Conservation (phyloP, 2,113 vertebrate species). For the Clarias batrachus region DNA sequence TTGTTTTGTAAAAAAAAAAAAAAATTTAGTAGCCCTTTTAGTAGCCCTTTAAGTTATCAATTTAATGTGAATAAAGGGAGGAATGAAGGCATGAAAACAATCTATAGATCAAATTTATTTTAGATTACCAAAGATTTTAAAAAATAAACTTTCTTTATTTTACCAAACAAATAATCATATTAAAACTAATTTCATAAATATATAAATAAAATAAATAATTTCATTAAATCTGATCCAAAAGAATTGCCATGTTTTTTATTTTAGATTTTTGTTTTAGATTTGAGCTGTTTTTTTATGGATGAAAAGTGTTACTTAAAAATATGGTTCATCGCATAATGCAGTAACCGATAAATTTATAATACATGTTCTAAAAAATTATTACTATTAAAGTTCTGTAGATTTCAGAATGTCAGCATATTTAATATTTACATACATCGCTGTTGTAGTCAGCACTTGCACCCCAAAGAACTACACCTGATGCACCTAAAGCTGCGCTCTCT, state of each 20-base stretch:
- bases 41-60: not conserved
- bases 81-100: not conserved
- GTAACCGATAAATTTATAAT: not conserved
- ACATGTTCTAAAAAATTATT: not conserved
- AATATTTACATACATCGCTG: constrained; percentile 69
- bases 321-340: too few relatives aligned
- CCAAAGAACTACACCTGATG: constrained; percentile 86
- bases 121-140: too few relatives aligned
- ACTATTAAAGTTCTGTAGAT: not conserved
- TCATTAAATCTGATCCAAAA: not conserved
- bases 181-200: too few relatives aligned
- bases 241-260: not conserved
- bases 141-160: too few relatives aligned
- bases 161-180: too few relatives aligned
- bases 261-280: not conserved
- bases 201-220: not conserved
- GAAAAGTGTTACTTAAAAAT: not conserved
- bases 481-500: constrained; percentile 86
- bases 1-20: too few relatives aligned
- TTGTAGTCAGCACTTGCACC: constrained; percentile 77
- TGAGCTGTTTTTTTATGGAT: not conserved
- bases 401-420: not conserved
- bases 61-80: not conserved
- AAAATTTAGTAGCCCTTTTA: too few relatives aligned
- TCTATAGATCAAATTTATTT: too few relatives aligned